phyloP scores from a whole-genome alignment of 1,140 invertebrate genomes.

The Eriosoma lanigerum region DNA sequence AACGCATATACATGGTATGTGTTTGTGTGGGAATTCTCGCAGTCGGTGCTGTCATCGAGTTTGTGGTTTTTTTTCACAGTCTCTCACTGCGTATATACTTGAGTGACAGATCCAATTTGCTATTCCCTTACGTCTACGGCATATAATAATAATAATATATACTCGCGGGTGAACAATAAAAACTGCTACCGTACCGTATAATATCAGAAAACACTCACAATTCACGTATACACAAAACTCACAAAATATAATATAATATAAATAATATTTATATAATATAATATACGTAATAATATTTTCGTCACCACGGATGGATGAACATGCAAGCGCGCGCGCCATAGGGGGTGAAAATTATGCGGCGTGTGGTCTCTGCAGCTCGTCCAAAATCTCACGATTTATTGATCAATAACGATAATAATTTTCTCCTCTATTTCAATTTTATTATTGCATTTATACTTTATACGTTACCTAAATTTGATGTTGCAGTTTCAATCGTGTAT shows the following conservation, averaged over 20 bases:
- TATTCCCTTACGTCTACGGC: neutral
- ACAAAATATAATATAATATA: neutral
- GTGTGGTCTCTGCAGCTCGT: neutral
- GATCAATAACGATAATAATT: no score
- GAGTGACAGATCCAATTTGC: slow-evolving; percentile 51
- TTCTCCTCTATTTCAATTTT: no score
- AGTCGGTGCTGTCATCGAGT: slow-evolving; percentile 43
- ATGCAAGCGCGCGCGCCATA: neutral
- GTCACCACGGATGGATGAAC: slow-evolving; percentile 31
- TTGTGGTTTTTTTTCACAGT: neutral
- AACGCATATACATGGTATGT: neutral
- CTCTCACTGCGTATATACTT: neutral
- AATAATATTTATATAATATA: slow-evolving; percentile 18
- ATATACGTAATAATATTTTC: slow-evolving; percentile 11
- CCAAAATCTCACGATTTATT: no score
- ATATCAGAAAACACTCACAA: slow-evolving; percentile 32
- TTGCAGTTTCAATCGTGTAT: no score
- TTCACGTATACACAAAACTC: neutral
- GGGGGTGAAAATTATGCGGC: neutral
- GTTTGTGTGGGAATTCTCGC: slow-evolving; percentile 36
- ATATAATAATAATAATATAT: no score
- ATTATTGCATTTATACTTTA: no score
- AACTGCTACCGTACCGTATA: slow-evolving; percentile 19
- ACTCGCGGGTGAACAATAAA: slow-evolving; percentile 32
- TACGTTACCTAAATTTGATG: no score